Conservation (phyloP, 2,113 vertebrate species). For the Thunnus thynnus region DNA sequence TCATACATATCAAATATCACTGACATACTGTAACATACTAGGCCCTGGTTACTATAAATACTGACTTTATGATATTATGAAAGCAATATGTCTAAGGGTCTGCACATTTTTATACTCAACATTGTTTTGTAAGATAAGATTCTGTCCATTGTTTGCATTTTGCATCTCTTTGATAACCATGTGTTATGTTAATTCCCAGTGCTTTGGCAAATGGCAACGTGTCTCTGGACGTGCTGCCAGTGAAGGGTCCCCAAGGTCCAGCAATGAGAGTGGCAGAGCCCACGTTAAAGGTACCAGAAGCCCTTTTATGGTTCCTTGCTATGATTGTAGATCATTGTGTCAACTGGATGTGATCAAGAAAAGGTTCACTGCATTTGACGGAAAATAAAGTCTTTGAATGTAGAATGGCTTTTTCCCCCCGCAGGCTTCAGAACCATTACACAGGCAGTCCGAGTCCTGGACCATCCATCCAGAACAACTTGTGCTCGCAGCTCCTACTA, state of each 20-base stretch:
- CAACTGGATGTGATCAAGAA: not conserved
- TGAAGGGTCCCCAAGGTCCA: conserved; percentile 92
- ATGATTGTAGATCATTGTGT: conserved; percentile 5
- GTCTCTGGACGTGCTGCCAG: conserved; percentile 94
- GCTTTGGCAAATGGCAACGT: conserved; percentile 80
- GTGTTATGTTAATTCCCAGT: conserved; percentile 66
- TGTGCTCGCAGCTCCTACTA: conserved; percentile 85
- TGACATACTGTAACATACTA: not conserved
- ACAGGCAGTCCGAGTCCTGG: conserved; percentile 83
- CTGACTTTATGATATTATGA: not conserved
- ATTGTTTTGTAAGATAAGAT: no score
- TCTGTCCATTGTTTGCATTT: no score
- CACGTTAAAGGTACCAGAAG: conserved; percentile 64
- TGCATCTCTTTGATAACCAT: not conserved
- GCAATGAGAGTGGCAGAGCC: conserved; percentile 72
- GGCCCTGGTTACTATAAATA: not conserved
- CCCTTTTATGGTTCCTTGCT: not conserved
- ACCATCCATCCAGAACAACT: conserved; percentile 88
- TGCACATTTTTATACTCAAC: no score
- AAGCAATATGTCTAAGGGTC: no score
- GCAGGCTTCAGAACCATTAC: conserved; percentile 60
- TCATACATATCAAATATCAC: not conserved
- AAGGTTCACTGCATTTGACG: not conserved
- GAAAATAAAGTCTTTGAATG: not conserved
- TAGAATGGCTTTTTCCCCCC: not conserved